Base-by-base conservation (phyloP, 2,888 invertebrate genomes). In the Phanerotoma sp. region DNA sequence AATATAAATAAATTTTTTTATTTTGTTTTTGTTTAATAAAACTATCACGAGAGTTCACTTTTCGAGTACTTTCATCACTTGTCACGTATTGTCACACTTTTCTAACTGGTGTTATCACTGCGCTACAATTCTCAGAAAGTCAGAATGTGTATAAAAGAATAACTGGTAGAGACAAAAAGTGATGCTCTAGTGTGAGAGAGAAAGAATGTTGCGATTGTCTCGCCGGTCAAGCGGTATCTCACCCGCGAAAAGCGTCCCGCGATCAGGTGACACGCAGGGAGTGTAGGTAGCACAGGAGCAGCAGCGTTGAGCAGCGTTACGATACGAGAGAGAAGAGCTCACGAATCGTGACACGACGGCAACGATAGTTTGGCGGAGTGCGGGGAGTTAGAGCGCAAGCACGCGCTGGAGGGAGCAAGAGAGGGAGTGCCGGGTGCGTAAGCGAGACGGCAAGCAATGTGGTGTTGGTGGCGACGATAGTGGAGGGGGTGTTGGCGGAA, bases 231-330 rank as follows among this genome's bases (percentile, higher is more conserved):
- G 69, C 67, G 68, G 68, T 71, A 71, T 73, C 69, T 72, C 73
- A 73, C 67, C 72, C 72, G 68, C 73, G 73, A 73, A 72, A 72
- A 74, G 66, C 67, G 71, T 74, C 68, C 69, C 74, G 69, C 69
- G 70, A 74, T 74, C 73, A 72, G 73, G 71, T 74, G 73, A 73
- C 74, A 74, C 72, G 67, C 50, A 41, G 16, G 20, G 41, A 40
- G 46, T 50, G 50, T 50, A 42, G 41, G 49, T 49, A 49, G 49
- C 49, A 47, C 47, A 13, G 16, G 33, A 37, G 33, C 28, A 33
- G 35, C 47, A 35, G 35, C 30, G n/a, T 11, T 15, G 35, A 35
- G 25, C 25, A 25, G 25, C 25, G 25, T 20, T 20, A 38, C 40
- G 40, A 16, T 38, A 60, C 58, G 61, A 62, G 62, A 57, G 58